A percentile compares a stretch with the other conserved stretches of the same genome.
Evolutionary conservation across 1,140 invertebrate species (phyloP).

Genomic region (Macrobrachium rosenbergii): DNA sequence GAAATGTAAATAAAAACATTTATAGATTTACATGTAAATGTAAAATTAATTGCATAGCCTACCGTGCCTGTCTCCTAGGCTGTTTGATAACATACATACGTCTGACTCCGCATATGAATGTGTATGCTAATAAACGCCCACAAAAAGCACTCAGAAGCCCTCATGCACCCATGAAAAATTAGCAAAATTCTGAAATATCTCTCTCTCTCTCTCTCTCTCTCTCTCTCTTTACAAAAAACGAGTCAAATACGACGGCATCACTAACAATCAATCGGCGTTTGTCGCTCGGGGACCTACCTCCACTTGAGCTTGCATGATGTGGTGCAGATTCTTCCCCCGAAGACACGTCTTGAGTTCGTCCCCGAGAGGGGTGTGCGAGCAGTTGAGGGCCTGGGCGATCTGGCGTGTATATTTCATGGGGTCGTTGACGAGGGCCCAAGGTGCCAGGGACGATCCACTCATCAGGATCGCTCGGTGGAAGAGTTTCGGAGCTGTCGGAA

Average conservation of each 20-base stretch:
- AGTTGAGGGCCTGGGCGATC: constrained; percentile 88
- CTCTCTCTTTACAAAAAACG: no score
- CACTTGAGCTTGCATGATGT: constrained; percentile 71
- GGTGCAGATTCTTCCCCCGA: constrained; percentile 82
- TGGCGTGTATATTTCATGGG: constrained; percentile 88
- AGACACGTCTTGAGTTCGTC: constrained; percentile 86
- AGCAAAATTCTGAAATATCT: no score
- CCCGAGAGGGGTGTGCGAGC: constrained; percentile 81
- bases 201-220: no score
- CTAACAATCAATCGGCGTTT: background rate
- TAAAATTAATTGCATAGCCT: no score
- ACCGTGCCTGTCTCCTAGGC: no score
- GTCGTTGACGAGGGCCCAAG: constrained; percentile 91
- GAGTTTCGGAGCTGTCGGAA: constrained; percentile 70
- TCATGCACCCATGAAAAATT: no score
- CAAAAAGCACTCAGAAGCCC: no score
- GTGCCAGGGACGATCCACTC: constrained; percentile 94
- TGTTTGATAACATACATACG: no score
- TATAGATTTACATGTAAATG: no score
- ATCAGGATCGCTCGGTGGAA: constrained; percentile 95
- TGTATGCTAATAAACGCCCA: no score
- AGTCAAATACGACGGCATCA: background rate
- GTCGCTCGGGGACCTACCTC: constrained; percentile 39
- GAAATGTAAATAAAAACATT: no score
- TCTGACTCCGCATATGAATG: no score